phyloP scores from a whole-genome alignment of 2,888 invertebrate genomes.

The Drosophila maculinotata region DNA sequence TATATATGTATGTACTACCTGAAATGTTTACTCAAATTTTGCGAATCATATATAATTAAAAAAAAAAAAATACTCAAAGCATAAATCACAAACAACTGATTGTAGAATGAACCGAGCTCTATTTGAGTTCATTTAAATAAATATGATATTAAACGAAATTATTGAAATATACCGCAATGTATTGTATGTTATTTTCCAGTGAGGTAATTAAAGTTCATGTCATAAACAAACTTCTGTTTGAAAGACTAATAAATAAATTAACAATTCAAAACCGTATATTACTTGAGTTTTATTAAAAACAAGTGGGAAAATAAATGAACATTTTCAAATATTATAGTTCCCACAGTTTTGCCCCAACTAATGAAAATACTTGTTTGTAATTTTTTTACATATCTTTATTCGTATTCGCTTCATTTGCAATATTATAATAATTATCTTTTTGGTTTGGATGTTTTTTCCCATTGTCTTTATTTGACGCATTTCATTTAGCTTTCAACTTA shows the following conservation, averaged over 20 bases:
- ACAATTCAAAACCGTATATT: conserved; percentile 40
- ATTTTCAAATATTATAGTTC: background rate
- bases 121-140: conserved; percentile 43
- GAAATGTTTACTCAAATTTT: conserved; percentile 66
- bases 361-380: conserved; percentile 17
- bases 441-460: conserved; percentile 61
- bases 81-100: conserved; percentile 14
- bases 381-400: conserved; percentile 82
- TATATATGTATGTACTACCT: conserved; percentile 32
- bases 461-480: conserved; percentile 53
- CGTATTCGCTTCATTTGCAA: conserved; percentile 79
- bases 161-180: conserved; percentile 60
- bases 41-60: conserved; percentile 49
- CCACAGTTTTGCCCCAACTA: background rate
- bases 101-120: conserved; percentile 28
- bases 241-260: conserved; percentile 66
- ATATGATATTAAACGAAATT: conserved; percentile 41
- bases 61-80: conserved; percentile 53
- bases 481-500: conserved; percentile 81
- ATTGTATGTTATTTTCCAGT: conserved; percentile 63
- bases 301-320: background rate
- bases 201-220: conserved; percentile 53
- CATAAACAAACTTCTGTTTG: conserved; percentile 59
- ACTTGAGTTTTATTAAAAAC: background rate
- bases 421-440: conserved; percentile 77